Evolutionary conservation across 92 coral and sea anemone species (phyloP), one percentile per base, ranked within the genome.

Genomic region (Nematostella vectensis): DNA sequence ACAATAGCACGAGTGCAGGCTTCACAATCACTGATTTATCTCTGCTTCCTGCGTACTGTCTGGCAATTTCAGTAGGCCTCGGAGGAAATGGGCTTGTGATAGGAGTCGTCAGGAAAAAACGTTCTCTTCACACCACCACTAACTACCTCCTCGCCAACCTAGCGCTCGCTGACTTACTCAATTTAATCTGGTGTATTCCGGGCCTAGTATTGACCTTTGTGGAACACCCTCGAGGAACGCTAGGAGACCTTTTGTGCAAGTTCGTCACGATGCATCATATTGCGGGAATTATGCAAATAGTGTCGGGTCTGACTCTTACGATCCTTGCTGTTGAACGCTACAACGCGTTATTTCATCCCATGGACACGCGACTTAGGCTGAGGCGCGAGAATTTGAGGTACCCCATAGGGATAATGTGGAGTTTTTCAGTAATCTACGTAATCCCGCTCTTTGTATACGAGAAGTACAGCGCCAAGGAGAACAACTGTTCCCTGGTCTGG

Each of bases 311-410:
- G 3, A 85, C 94, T 12, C 58, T 85, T n/a, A 80, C 94, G 0
- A 48, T 85, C 16, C 74, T 85, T 37, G 83, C 94, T 1, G 75
- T 63, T 25, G 94, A 85, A 42, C 78, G 94, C 27, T 80, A 80
- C 54, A 83, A 85, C 37, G 94, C 79, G 3, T 78, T 85, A 0
- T 65, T 85, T 13, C 59, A 47, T 3, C 84, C 94, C 0, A 21
- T 85, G 30, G 55, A 48, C 23, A 51, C 12, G 49, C 60, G 66
- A 0, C 57, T 70, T 23, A 50, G 80, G 23, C 39, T 85, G 11
- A 69, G 67, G 28, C 70, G 50, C 36, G 74, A 27, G 2, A 80
- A 70, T 15, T 74, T 85, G 28, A 36, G 70, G 19, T 80, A 80
- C 65, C 77, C 82, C 1, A 70, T 80, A 18, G 69, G 59, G 2